Percentiles rank a stretch among this genome's conserved stretches.
phyloP scores from a whole-genome alignment of 2,888 invertebrate species.

The Leptopilina drosophilae region DNA sequence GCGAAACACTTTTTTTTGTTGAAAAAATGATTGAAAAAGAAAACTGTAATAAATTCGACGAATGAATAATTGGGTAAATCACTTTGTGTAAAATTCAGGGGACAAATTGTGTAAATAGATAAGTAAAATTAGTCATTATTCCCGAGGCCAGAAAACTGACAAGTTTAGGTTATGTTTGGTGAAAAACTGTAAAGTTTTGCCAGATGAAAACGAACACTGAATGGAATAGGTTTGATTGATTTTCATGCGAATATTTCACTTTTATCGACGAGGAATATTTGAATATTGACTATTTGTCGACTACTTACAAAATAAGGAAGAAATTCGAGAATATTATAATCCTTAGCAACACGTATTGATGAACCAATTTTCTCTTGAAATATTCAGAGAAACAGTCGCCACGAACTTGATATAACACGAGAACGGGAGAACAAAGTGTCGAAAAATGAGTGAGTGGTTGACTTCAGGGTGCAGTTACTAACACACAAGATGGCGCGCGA shows the following conservation, averaged over 20 bases:
- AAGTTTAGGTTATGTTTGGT: constrained; percentile 12
- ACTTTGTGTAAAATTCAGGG: neutral
- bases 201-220: neutral
- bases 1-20: too few species aligned
- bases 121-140: neutral
- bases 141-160: neutral
- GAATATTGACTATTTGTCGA: neutral
- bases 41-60: neutral
- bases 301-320: constrained; percentile 21
- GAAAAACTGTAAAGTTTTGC: neutral
- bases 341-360: constrained; percentile 9
- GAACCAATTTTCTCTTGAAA: neutral
- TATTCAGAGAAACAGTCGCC: neutral
- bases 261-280: neutral
- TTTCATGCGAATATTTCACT: neutral
- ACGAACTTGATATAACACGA: neutral
- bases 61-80: neutral
- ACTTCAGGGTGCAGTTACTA: too few species aligned
- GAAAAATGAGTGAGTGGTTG: neutral
- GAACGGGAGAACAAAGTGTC: neutral
- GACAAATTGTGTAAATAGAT: neutral
- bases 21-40: neutral
- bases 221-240: neutral
- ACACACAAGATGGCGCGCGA: too few species aligned
- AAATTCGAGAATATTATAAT: constrained; percentile 2